Evolutionary conservation across 92 coral and sea anemone genomes (phyloP), one percentile per base, ranked within the genome.

Genomic region (Zoanthus solanderi): DNA sequence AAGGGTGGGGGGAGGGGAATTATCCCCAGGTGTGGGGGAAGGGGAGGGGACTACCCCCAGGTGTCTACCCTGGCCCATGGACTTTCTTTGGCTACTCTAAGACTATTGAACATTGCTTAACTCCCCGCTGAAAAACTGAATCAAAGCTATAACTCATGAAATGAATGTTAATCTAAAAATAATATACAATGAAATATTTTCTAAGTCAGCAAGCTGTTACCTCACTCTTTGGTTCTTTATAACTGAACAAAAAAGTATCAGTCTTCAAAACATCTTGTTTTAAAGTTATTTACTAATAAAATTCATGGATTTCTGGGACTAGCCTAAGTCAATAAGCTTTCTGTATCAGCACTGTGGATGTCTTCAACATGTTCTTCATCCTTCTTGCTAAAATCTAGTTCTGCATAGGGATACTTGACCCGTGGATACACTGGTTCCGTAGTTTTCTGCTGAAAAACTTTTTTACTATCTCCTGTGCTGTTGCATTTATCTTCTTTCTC

Each of bases 401-500:
- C 85, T 11, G 53, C 53, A 34, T 81, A 81, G 7, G 85, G 85
- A 30, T 81, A 81, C 66, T 81, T 81, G 11, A 81, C 85, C 45
- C 52, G 60, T 14, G 63, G 75, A 29, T 18, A 46, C 7, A 45
- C 56, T 23, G 13, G 48, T 67, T 81, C 47, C n/a, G 85, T 28
- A 28, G n/a, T 16, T 46, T 23, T 28, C 29, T 15, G 58, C 28
- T 7, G 45, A 46, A 44, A 73, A 63, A n/a, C 42, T 4, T 29
- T 28, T 52, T 66, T 44, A 60, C 5, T 8, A 4, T 12, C 53
- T 67, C 66, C 58, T 29, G 23, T 12, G 7, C 23, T 3, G 28
- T 34, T 44, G 11, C 17, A 29, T 7, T 23, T 53, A 65, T 29
- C 13, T 6, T 81, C 18, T 14, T 17, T 28, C 4, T 67, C 58